These are phyloP conservation scores for Netelia melanura DNA, from an alignment of 2,888 invertebrate genomes.

Conservation along the genomic window DNA sequence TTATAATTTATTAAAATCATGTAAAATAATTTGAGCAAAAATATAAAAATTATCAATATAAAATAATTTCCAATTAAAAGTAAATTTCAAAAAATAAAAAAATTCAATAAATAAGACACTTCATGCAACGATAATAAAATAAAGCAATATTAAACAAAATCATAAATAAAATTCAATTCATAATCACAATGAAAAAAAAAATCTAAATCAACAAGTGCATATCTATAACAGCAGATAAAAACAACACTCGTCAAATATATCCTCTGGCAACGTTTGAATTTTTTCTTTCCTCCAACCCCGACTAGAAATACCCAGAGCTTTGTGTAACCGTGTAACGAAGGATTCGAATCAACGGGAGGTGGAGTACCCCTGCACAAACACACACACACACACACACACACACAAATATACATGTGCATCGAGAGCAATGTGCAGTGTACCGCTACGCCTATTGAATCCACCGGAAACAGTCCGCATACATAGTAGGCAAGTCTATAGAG, in stretches of 20 bases:
- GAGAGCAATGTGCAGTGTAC: conserved; percentile 8
- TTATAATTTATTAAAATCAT: no score
- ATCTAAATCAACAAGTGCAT: no score
- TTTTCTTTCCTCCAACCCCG: not conserved
- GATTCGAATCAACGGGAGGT: not conserved
- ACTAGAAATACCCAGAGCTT: not conserved
- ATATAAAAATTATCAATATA: not conserved
- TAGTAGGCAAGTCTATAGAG: conserved; percentile 3
- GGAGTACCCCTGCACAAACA: not conserved
- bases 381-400: not conserved
- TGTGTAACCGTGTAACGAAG: not conserved
- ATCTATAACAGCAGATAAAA: no score
- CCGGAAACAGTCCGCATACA: conserved; percentile 16
- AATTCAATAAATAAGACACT: no score
- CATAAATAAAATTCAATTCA: no score
- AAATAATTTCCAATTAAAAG: no score
- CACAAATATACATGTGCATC: not conserved
- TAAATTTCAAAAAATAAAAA: no score
- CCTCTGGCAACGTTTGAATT: not conserved
- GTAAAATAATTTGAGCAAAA: no score
- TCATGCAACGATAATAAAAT: no score
- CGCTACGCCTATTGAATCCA: conserved; percentile 34
- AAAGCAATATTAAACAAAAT: no score
- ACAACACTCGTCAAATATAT: not conserved
- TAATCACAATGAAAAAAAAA: no score